phyloP scores from a whole-genome alignment of 2,797 vertebrate genomes.

The Chromis chromis region DNA sequence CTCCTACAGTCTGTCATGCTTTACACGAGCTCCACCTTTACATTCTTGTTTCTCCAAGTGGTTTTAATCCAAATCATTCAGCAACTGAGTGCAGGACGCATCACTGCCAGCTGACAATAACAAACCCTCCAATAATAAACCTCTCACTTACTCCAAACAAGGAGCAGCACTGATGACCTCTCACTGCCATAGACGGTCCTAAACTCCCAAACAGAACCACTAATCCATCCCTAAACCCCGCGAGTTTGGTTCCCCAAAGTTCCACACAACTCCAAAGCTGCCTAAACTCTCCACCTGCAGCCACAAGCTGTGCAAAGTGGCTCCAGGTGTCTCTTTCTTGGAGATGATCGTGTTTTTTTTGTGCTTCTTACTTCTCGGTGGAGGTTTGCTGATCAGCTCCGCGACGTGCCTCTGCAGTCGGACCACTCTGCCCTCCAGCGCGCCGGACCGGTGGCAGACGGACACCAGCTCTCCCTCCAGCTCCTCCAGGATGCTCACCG shows the following conservation, averaged over 20 bases:
- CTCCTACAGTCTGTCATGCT: too few relatives aligned
- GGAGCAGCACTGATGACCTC: background rate
- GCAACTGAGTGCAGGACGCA: conserved; percentile 4
- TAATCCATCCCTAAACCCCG: background rate
- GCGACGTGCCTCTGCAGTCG: conserved; percentile 81
- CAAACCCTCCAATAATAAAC: conserved; percentile 15
- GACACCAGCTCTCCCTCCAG: conserved; percentile 84
- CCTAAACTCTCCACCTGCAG: background rate
- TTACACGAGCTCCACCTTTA: background rate
- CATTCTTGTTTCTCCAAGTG: too few relatives aligned
- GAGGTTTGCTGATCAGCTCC: conserved; percentile 77
- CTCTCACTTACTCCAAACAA: background rate
- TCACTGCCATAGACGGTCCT: background rate
- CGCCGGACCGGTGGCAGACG: conserved; percentile 79
- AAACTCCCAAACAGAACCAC: background rate
- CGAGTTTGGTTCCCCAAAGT: background rate
- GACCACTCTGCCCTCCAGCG: conserved; percentile 79
- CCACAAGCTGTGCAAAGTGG: conserved; percentile 1
- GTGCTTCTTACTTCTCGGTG: conserved; percentile 78
- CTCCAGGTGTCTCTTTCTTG: conserved; percentile 37
- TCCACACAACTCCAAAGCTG: conserved; percentile 6
- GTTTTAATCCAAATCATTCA: background rate
- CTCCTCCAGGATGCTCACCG: conserved; percentile 85
- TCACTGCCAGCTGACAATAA: conserved; percentile 29
- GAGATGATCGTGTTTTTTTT: background rate